phyloP scores from a whole-genome alignment of 2,113 vertebrate genomes.

The Eptatretus burgeri region DNA sequence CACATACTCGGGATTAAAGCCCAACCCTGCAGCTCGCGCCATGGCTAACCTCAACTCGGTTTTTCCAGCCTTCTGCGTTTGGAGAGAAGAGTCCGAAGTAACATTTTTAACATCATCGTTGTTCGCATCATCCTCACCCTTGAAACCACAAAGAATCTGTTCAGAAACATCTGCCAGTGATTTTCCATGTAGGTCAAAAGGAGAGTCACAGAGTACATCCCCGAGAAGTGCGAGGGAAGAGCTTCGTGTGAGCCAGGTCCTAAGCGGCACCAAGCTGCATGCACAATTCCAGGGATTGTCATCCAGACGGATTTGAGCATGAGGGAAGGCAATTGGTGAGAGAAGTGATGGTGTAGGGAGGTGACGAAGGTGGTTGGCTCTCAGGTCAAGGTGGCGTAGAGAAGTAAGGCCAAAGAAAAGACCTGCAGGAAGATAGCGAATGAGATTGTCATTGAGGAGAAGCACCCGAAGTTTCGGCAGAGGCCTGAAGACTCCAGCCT shows the following conservation, averaged over 20 bases:
- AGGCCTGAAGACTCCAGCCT: slow-evolving; percentile 63
- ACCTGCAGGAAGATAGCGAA: slow-evolving; percentile 67
- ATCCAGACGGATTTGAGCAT: slow-evolving; percentile 95
- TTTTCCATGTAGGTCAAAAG: too few relatives aligned
- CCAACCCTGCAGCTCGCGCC: too few relatives aligned
- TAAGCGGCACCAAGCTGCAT: slow-evolving; percentile 67
- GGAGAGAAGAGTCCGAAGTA: too few relatives aligned
- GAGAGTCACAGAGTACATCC: too few relatives aligned
- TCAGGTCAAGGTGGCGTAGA: slow-evolving; percentile 78
- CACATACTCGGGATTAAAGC: too few relatives aligned
- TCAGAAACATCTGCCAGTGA: too few relatives aligned
- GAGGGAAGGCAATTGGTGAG: slow-evolving; percentile 70
- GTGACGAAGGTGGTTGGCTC: slow-evolving; percentile 67
- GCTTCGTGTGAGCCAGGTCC: slow-evolving; percentile 40
- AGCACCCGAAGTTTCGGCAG: slow-evolving; percentile 86
- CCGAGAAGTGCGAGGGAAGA: too few relatives aligned
- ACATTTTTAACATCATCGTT: too few relatives aligned
- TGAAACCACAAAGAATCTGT: too few relatives aligned
- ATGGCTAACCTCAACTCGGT: too few relatives aligned
- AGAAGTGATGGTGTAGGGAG: slow-evolving; percentile 76
- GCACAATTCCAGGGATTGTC: slow-evolving; percentile 98
- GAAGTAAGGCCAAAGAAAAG: slow-evolving; percentile 80
- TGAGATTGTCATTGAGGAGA: slow-evolving; percentile 90
- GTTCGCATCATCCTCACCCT: too few relatives aligned
- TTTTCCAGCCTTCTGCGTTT: too few relatives aligned